Base-by-base conservation (phyloP, 2,113 vertebrate species). In the Pelusios castaneus region DNA sequence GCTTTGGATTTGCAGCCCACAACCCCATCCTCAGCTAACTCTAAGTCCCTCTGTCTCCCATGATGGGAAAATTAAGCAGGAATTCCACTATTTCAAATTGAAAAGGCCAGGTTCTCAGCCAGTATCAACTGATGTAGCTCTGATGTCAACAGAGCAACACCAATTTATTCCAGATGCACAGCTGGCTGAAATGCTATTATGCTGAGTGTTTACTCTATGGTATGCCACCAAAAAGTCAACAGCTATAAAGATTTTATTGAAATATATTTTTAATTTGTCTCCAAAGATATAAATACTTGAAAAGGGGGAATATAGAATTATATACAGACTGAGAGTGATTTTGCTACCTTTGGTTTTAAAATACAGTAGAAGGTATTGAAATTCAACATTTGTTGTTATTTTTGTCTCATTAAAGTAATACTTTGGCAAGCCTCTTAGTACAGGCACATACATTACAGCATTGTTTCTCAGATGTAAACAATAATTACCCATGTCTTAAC, bases 401-500 rank as follows among this genome's bases (percentile, higher is more conserved):
- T 70, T 89, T 94, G 92, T 75, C 47, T 85, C 12, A 47, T 85
- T 76, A 76, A 54, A 84, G 87, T 92, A 93, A 49, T 24, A 77
- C 3, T 21, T 27, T 85, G 77, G 73, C n/a, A 51, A 87, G 84
- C 5, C 79, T 92, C 86, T 86, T 56, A 58, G 14, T 89, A 49
- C 19, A 17, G 17, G 2, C 79, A 31, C 3, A 0, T 87, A 49
- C 83, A 81, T 92, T 91, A 80, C 13, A 81, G 43, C 70, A 63
- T 14, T 47, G 5, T 38, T 82, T 89, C 25, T 80, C 75, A 86
- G 17, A 11, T 4, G 22, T 43, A 45, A 22, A 9, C 55, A 93
- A 83, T 92, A 85, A 95, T 87, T 84, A 91, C 10, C 73, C 3
- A 7, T 79, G 56, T 91, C 97, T 94, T 89, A 96, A 92, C 90